Conservation (phyloP, 2,113 vertebrate genomes). For the Sprattus sprattus region DNA sequence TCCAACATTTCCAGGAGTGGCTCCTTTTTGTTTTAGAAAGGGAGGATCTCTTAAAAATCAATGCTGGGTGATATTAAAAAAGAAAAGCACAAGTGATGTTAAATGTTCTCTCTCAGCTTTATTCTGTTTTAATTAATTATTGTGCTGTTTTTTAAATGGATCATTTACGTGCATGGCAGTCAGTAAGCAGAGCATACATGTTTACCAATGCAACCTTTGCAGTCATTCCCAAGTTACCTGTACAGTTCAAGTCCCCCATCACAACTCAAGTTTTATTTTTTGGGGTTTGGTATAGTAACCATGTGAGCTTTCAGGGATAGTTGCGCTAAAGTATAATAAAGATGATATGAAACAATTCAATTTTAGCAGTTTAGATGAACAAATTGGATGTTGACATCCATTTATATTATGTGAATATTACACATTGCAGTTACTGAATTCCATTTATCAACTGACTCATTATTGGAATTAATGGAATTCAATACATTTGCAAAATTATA, state of each 20-base stretch:
- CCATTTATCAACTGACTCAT: neutral
- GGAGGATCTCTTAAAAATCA: neutral
- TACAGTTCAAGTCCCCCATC: no score
- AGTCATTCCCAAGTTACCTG: no score
- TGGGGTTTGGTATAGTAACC: neutral
- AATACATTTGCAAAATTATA: neutral
- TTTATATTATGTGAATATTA: neutral
- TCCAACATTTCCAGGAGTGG: neutral
- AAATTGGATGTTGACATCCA: neutral
- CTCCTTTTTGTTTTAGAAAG: conserved; percentile 40
- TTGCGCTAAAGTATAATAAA: no score
- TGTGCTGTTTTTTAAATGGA: neutral
- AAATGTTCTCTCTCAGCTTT: neutral
- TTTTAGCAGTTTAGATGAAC: neutral
- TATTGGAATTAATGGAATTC: neutral
- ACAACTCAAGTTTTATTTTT: neutral
- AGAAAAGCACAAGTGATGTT: neutral
- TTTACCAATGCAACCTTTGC: no score
- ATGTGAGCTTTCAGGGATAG: neutral
- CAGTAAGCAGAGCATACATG: neutral
- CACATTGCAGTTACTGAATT: neutral
- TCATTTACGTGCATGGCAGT: neutral
- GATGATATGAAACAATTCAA: neutral
- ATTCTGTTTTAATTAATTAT: neutral
- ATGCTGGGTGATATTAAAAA: neutral